These are phyloP conservation scores for Achroia grisella DNA, from an alignment of 1,140 invertebrate genomes.

Conservation along the genomic window DNA sequence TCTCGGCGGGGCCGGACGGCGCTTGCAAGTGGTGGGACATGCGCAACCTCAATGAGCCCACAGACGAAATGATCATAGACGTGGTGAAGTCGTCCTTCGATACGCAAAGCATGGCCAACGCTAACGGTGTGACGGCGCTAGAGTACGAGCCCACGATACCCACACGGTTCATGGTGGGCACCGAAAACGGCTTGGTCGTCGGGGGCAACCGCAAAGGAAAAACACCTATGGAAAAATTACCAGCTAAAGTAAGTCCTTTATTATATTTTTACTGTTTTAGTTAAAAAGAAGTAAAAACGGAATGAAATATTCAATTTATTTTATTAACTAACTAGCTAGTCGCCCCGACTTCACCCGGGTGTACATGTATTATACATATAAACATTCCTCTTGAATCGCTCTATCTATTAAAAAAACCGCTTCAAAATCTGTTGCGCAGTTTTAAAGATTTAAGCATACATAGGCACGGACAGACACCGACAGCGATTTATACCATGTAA, in stretches of 20 bases:
- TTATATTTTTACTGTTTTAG: neutral
- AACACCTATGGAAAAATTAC: conserved; percentile 85
- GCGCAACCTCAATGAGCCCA: conserved; percentile 84
- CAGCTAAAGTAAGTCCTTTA: conserved; percentile 67
- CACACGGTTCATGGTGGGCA: conserved; percentile 84
- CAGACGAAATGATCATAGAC: conserved; percentile 88
- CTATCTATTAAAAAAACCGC: too few relatives aligned
- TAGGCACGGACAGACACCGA: too few relatives aligned
- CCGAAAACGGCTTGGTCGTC: conserved; percentile 85
- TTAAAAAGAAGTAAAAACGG: too few relatives aligned
- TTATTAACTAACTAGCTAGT: too few relatives aligned
- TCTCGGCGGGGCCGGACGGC: conserved; percentile 92
- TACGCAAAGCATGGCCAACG: conserved; percentile 79
- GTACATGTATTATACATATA: too few relatives aligned
- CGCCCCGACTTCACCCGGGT: too few relatives aligned
- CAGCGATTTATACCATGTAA: too few relatives aligned
- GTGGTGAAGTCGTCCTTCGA: conserved; percentile 78
- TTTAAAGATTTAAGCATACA: too few relatives aligned
- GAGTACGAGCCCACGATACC: conserved; percentile 94
- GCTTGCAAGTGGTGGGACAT: conserved; percentile 91
- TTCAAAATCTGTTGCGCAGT: too few relatives aligned
- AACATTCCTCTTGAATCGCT: too few relatives aligned
- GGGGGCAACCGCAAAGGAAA: conserved; percentile 88
- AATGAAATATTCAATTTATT: too few relatives aligned
- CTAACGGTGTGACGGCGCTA: conserved; percentile 84